phyloP scores from a whole-genome alignment of 2,888 invertebrate species.

The Hybos culiciformis region DNA sequence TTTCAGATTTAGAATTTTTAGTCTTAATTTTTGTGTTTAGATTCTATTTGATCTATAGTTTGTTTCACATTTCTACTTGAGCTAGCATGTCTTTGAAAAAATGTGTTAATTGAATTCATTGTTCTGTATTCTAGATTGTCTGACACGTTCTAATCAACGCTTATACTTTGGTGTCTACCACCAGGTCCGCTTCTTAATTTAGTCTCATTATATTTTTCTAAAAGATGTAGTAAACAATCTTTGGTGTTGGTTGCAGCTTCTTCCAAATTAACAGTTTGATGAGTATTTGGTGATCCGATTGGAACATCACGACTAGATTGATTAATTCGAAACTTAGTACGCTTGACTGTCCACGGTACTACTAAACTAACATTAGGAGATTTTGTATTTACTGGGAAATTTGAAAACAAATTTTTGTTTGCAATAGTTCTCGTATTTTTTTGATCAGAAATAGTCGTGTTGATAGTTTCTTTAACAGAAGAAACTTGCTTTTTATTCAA shows the following conservation, averaged over 20 bases:
- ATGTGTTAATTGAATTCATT: constrained; percentile 67
- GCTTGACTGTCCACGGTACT: constrained; percentile 21
- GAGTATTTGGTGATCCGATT: constrained; percentile 44
- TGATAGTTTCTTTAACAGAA: too few relatives aligned
- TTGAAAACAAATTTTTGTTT: too few relatives aligned
- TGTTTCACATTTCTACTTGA: constrained; percentile 28
- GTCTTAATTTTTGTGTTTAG: constrained; percentile 13
- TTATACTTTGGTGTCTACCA: constrained; percentile 52
- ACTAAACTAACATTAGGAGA: too few relatives aligned
- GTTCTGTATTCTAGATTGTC: constrained; percentile 62
- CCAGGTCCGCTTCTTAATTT: constrained; percentile 27
- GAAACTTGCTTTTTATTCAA: too few relatives aligned
- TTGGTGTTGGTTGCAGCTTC: constrained; percentile 56
- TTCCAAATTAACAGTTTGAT: constrained; percentile 39
- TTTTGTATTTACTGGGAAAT: too few relatives aligned
- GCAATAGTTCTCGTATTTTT: too few relatives aligned
- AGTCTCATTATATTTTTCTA: constrained; percentile 59
- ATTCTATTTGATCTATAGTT: constrained; percentile 31
- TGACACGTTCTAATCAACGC: constrained; percentile 59
- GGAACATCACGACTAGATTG: constrained; percentile 60
- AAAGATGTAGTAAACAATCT: constrained; percentile 56
- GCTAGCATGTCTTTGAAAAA: constrained; percentile 52
- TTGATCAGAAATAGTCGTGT: too few relatives aligned
- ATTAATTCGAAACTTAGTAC: constrained; percentile 51
- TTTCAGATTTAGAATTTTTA: background rate